Base-by-base conservation (phyloP, 2,888 invertebrate species). In the Listrodromus nycthemerus region DNA sequence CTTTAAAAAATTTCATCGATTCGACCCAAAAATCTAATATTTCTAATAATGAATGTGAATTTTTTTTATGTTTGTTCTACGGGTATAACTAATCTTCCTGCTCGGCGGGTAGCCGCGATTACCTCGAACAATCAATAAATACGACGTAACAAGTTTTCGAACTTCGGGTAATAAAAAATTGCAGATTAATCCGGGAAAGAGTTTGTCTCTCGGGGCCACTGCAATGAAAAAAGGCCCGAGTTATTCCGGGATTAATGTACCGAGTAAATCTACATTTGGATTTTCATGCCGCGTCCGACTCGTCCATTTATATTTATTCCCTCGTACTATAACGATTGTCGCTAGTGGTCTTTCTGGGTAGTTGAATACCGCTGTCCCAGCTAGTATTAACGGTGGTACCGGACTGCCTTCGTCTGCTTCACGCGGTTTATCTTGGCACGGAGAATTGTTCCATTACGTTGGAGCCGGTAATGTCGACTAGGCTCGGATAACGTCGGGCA, bases 341-440 rank as follows among this genome's bases (percentile, higher is more conserved):
- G 55, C 33, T 55, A 21, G 19, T 55, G 52, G 19, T 55, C 37
- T 37, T 71, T 71, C 55, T 55, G 55, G 70, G 30, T 21, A 71
- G 19, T 37, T 37, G 70, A 37, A 16, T 16, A 37, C 30, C 30
- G 52, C 21, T 27, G 13, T 24, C 55, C 24, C 21, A 55, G 55
- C 55, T 21, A 55, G 55, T 55, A 55, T 55, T 55, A 55, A 24
- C 55, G 21, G 58, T 71, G 55, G 21, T 63, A 63, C 21, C 19
- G 45, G 33, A 45, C 24, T 61, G 73, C 61, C 30, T 73, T 73
- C 45, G 55, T 55, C 27, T 41, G 19, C 10, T 30, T 48, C 16
- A 63, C 75, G 63, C 69, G 55, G 81, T 81, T 76, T 81, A 81
- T 81, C 81, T 81, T 81, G 81, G 81, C 81, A 81, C 81, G 70